Conservation (phyloP, 2,888 invertebrate genomes). For the Xestia c-nigrum region DNA sequence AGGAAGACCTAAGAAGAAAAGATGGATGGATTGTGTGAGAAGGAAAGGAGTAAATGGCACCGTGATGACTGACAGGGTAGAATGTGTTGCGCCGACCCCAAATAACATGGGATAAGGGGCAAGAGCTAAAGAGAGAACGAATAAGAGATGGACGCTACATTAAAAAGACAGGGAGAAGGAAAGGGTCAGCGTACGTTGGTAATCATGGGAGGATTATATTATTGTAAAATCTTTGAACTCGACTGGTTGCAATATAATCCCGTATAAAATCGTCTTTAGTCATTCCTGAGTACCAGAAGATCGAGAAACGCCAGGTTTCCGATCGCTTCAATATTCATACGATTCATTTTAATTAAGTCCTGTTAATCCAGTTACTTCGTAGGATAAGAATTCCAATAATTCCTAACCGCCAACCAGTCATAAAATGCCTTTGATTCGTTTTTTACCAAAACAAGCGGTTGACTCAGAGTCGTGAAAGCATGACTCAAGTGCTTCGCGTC, state of each 20-base stretch:
- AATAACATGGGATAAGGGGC: too few relatives aligned
- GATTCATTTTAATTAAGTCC: slow-evolving; percentile 16
- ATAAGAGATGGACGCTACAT: background rate
- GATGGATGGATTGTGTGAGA: too few relatives aligned
- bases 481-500: slow-evolving; percentile 67
- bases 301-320: background rate
- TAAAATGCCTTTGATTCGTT: slow-evolving; percentile 59
- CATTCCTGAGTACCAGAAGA: background rate
- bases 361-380: slow-evolving; percentile 21
- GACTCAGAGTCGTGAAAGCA: slow-evolving; percentile 72
- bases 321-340: background rate
- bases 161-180: background rate
- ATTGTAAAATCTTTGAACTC: background rate
- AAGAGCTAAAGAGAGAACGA: too few relatives aligned
- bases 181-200: background rate
- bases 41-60: too few relatives aligned
- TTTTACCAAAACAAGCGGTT: slow-evolving; percentile 71
- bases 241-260: background rate
- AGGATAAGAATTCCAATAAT: slow-evolving; percentile 68
- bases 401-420: slow-evolving; percentile 63
- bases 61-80: too few relatives aligned
- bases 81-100: too few relatives aligned
- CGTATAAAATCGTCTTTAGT: background rate
- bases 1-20: too few relatives aligned
- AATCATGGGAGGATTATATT: background rate